phyloP scores from a whole-genome alignment of 2,888 invertebrate genomes.

The Phaedon cochleariae region DNA sequence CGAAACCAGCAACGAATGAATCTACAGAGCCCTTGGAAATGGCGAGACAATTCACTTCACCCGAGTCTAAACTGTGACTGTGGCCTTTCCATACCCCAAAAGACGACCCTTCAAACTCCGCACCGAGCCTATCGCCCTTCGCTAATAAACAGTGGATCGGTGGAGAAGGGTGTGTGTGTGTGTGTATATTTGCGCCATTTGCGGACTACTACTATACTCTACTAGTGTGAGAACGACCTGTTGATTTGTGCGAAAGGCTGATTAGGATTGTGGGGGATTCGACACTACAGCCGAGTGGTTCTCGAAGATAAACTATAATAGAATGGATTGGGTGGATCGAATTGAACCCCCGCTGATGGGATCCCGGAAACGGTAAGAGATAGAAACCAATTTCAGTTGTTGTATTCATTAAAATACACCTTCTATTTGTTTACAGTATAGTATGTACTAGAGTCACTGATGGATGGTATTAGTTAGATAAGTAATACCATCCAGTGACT shows the following conservation, averaged over 20 bases:
- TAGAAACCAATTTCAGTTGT: no score
- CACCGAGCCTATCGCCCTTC: slow-evolving; percentile 17
- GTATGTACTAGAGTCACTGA: no score
- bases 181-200: no score
- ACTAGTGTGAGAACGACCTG: slow-evolving; percentile 33
- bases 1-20: background rate
- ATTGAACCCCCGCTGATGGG: no score
- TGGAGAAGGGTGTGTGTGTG: slow-evolving; percentile 20
- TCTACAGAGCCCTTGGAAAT: background rate
- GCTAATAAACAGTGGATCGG: slow-evolving; percentile 27
- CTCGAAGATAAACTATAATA: no score
- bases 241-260: slow-evolving; percentile 22
- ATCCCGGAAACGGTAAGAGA: no score
- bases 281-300: slow-evolving; percentile 18
- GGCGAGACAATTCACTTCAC: background rate
- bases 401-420: no score
- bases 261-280: background rate
- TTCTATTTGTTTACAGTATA: no score
- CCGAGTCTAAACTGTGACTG: background rate
- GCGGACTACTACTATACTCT: no score
- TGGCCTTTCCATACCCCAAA: background rate
- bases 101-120: slow-evolving; percentile 21
- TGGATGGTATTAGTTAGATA: no score
- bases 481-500: no score
- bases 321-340: no score